phyloP scores from a whole-genome alignment of 2,113 vertebrate species.

The Lanius ludovicianus region DNA sequence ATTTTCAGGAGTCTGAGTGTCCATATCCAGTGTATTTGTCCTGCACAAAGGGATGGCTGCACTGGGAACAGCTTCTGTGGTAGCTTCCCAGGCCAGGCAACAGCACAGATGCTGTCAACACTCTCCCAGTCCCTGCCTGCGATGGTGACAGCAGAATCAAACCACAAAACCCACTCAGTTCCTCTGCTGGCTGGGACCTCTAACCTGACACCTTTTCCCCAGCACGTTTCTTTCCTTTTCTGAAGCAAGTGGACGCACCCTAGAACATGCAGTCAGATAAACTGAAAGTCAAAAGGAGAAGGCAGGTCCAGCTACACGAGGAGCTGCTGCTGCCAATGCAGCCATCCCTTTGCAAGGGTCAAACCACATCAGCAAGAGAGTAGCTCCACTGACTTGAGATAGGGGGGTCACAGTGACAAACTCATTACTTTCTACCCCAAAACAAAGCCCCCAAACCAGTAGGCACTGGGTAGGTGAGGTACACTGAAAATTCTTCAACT shows the following conservation, averaged over 20 bases:
- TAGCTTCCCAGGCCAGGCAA: neutral
- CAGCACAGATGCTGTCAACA: neutral
- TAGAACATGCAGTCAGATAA: neutral
- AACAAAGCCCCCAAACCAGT: rapidly evolving
- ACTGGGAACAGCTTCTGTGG: neutral
- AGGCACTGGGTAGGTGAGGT: neutral
- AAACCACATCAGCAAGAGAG: neutral
- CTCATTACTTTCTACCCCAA: neutral
- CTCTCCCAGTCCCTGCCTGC: neutral
- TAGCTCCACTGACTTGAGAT: neutral
- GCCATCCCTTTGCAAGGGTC: neutral
- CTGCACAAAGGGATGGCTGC: neutral
- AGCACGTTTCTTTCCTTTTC: neutral
- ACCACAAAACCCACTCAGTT: neutral
- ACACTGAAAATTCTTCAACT: neutral
- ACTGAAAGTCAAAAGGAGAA: neutral
- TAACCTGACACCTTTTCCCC: neutral
- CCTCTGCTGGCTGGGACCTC: neutral
- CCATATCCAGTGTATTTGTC: neutral
- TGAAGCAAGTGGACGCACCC: neutral
- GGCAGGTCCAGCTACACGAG: neutral
- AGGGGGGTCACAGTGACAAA: neutral
- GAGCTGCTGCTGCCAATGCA: neutral
- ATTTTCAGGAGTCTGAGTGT: neutral
- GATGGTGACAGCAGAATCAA: neutral